Base-by-base conservation (phyloP, 2,888 invertebrate genomes). In the Cheiracanthium punctorium region DNA sequence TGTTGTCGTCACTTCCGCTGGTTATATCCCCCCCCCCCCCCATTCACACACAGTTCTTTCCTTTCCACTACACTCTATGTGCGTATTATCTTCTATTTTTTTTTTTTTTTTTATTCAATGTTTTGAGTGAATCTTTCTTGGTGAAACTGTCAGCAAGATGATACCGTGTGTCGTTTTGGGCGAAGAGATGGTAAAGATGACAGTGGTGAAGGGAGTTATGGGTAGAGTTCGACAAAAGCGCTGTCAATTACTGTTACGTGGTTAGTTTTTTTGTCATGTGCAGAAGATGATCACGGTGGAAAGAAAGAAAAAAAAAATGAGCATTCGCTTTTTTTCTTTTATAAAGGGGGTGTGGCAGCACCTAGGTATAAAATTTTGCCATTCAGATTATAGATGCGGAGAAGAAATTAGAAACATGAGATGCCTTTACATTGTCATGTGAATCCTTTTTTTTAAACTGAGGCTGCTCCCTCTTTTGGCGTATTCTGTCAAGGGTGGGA, bases 1-100 rank as follows among this genome's bases (percentile, higher is more conserved):
- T 84, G 82, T 84, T n/a, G 72, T 84, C 84, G 73, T 79, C 79
- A 79, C 84, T 79, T 85, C 84, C 84, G 79, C 69, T 64, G 79
- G 84, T 74, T 74, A 79, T 73, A 79, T 58, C 69, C 79, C 82
- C 72, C 43, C 77, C 77, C 77, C 43, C 10, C 69, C 79, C 82
- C 72, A 65, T 84, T 84, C 77, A 67, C 10, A 17, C 29, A 52
- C 32, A 37, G 10, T 37, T 74, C 32, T 58, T 74, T 58, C 32
- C n/a, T n/a, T 8, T n/a, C 17, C 7, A 29, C 4, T 24, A 20
- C 48, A 8, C 58, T 74, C 1, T n/a, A 28, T 29, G 58, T 32
- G 14, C 12, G 41, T 37, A 20, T 37, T n/a, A n/a, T n/a, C n/a
- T n/a, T n/a, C n/a, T 41, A 14, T 70, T 41, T 70, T 70, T 37